Percentiles rank a stretch among this genome's conserved stretches.
These are phyloP conservation scores for Astyanax mexicanus DNA, from an alignment of 2,797 vertebrate genomes.

Conservation along the genomic window DNA sequence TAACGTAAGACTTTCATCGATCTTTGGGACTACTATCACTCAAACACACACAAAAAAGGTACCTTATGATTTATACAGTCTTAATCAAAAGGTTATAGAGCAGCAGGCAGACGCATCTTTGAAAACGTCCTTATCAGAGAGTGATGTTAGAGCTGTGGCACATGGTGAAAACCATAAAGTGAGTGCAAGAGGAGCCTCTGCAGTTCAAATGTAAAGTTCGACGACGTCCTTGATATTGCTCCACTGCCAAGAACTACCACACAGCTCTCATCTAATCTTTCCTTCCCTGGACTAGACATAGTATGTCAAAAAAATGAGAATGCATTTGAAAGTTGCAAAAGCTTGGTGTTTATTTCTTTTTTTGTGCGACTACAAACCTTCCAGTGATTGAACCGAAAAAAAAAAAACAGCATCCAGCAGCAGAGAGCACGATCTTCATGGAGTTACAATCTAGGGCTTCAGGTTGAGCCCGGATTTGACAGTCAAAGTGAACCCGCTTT, in stretches of 20 bases:
- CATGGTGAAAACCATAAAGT: conserved; percentile 5
- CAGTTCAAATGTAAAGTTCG: background rate
- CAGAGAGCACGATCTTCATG: conserved; percentile 39
- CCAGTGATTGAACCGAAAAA: conserved; percentile 62
- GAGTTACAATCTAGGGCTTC: conserved; percentile 58
- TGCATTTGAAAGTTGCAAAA: conserved; percentile 17
- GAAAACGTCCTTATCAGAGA: conserved; percentile 2
- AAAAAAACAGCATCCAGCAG: conserved; percentile 33
- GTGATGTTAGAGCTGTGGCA: conserved; percentile 1
- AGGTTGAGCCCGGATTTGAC: conserved; percentile 56
- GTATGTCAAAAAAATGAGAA: background rate
- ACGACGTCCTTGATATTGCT: background rate
- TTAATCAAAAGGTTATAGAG: conserved; percentile 23
- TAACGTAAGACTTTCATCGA: background rate
- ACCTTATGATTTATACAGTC: conserved; percentile 15
- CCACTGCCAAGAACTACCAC: background rate
- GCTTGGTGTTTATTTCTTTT: conserved; percentile 14
- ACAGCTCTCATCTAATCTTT: background rate
- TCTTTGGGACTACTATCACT: background rate
- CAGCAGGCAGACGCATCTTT: conserved; percentile 10
- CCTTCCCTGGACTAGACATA: background rate
- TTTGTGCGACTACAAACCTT: conserved; percentile 63
- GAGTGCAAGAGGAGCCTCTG: background rate
- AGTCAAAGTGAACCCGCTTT: conserved; percentile 58
- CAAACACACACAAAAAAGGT: conserved; percentile 5